These are phyloP conservation scores for Blastobasis adustella DNA, from an alignment of 2,888 invertebrate genomes.

Conservation along the genomic window DNA sequence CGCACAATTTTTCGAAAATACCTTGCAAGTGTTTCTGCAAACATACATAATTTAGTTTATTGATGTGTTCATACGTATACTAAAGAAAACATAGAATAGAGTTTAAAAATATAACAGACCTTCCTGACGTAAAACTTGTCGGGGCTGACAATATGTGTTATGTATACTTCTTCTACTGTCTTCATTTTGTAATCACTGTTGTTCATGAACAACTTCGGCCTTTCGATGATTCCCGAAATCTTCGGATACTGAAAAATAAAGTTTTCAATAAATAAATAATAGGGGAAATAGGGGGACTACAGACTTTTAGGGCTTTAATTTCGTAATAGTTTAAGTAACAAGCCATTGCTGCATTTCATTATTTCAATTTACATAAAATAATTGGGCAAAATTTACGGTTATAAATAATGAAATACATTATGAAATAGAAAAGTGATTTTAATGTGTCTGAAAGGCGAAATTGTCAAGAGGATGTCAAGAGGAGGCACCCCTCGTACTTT, in stretches of 20 bases:
- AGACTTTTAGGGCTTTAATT: not conserved
- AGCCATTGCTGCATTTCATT: too few species aligned
- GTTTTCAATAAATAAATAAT: too few species aligned
- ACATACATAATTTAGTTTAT: not conserved
- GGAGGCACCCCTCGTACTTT: too few species aligned
- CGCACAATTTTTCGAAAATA: slow-evolving; percentile 52
- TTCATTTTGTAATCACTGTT: slow-evolving; percentile 46
- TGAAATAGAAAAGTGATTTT: too few species aligned
- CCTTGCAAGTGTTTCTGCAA: slow-evolving; percentile 40
- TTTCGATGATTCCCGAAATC: slow-evolving; percentile 34
- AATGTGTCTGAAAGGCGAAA: too few species aligned
- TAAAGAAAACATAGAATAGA: not conserved
- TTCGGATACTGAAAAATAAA: slow-evolving; percentile 41
- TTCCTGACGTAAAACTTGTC: slow-evolving; percentile 79
- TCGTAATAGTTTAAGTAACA: slow-evolving; percentile 7
- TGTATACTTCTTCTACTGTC: slow-evolving; percentile 59
- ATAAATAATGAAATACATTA: too few species aligned
- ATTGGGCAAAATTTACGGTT: too few species aligned
- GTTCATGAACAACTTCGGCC: slow-evolving; percentile 39
- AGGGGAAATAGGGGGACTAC: too few species aligned
- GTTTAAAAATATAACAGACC: slow-evolving; percentile 38
- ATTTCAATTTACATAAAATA: too few species aligned
- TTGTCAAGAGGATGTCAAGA: too few species aligned
- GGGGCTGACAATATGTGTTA: slow-evolving; percentile 78
- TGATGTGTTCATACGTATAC: not conserved